phyloP scores from a whole-genome alignment of 2,888 invertebrate species.

The Caenorhabditis uteleia region DNA sequence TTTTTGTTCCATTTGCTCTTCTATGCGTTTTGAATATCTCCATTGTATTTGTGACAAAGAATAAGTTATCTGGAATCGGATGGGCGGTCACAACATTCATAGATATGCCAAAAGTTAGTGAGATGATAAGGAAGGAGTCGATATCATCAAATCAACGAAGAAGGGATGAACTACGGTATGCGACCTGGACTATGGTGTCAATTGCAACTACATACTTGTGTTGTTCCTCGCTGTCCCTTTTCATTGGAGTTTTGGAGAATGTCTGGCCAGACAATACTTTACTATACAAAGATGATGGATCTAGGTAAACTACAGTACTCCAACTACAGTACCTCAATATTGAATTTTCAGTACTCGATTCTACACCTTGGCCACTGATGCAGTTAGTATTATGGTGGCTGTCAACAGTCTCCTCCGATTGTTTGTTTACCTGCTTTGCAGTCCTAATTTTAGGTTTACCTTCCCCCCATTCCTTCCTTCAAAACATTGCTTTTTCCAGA shows the following conservation, averaged over 20 bases:
- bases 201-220: conserved; percentile 60
- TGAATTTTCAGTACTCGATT: conserved; percentile 53
- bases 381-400: conserved; percentile 57
- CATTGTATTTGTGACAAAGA: conserved; percentile 58
- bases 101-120: conserved; percentile 59
- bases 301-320: conserved; percentile 40
- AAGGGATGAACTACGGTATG: conserved; percentile 55
- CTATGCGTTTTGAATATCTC: conserved; percentile 55
- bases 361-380: conserved; percentile 60
- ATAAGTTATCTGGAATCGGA: conserved; percentile 43
- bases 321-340: background rate
- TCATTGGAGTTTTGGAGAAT: conserved; percentile 60
- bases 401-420: conserved; percentile 56
- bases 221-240: conserved; percentile 60
- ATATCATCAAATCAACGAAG: conserved; percentile 48
- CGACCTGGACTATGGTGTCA: conserved; percentile 62
- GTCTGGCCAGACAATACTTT: conserved; percentile 52
- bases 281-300: conserved; percentile 53
- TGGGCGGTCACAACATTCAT: conserved; percentile 54
- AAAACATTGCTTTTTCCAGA: conserved; percentile 19
- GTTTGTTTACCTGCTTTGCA: conserved; percentile 60
- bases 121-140: conserved; percentile 59
- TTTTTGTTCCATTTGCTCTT: conserved; percentile 57
- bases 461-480: background rate
- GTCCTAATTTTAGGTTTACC: conserved; percentile 52